Evolutionary conservation across 1,140 invertebrate species (phyloP), one percentile per base, ranked within the genome.

Genomic region (Venustaconcha ellipsiformis): DNA sequence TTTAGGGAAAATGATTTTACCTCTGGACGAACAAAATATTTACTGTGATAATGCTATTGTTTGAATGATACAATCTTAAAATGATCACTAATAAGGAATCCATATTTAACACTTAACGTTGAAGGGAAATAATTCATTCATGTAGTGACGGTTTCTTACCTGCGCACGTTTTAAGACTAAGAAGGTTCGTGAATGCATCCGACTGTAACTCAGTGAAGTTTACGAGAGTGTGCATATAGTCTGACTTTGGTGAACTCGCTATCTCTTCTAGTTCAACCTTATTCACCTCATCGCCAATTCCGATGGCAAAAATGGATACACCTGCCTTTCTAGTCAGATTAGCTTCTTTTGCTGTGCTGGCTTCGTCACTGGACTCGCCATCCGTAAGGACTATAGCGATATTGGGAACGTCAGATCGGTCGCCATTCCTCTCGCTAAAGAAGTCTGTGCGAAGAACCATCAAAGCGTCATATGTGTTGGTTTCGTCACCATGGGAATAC

Each of bases 361-460:
- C 17, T 8, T 4, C 15, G 59, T 79, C 17, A 0, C 60, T 70
- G 14, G 79, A 79, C 15, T 74, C 55, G 3, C 81, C 81, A 60
- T 83, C 81, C 14, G 81, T 83, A 48, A 80, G 62, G 37, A 83
- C 56, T 15, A 83, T 75, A 57, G 62, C 60, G n/a, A 82, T 23
- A 56, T 71, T 76, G 13, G 72, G 63, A 0, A 82, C 76, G 26
- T 63, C 62, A 18, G 63, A 11, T 4, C 78, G 59, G 1, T 71
- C 72, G 2, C 78, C 81, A 17, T 74, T 67, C 6, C 37, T 65
- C 14, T 70, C n/a, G 14, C 23, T 57, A 62, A 82, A 80, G 17
- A 80, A 37, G 1, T 76, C 18, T 17, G 62, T 70, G 4, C 71
- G 20, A 55, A 71, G 62, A 4, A 20, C 2, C 56, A 57, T 62